phyloP scores from a whole-genome alignment of 2,888 invertebrate species.

The Aphidoletes aphidimyza region DNA sequence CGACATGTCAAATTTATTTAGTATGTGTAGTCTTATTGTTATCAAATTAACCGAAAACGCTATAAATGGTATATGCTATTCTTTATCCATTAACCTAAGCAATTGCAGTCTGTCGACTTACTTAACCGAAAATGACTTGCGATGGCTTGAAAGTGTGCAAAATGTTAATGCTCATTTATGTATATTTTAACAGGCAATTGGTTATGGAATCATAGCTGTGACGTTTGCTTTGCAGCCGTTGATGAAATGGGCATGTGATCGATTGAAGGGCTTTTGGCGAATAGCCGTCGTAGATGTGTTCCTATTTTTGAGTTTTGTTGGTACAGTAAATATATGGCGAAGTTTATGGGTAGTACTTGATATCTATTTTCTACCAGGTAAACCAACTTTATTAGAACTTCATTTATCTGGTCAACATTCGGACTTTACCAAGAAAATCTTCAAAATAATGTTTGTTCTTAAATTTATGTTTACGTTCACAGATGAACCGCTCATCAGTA shows the following conservation, averaged over 20 bases:
- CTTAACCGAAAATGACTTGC: neutral
- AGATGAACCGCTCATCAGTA: conserved; percentile 72
- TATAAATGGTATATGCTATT: neutral
- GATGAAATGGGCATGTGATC: conserved; percentile 77
- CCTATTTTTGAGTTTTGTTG: conserved; percentile 79
- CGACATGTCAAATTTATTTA: too few relatives aligned
- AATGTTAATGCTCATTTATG: neutral
- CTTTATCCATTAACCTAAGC: neutral
- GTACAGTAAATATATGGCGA: conserved; percentile 89
- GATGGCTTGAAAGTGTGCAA: neutral
- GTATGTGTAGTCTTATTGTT: neutral
- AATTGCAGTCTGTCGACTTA: neutral
- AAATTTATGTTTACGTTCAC: neutral
- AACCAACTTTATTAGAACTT: neutral
- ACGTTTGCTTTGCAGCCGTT: conserved; percentile 81
- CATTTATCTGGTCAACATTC: too few relatives aligned
- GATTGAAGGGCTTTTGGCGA: conserved; percentile 74
- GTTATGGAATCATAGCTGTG: conserved; percentile 77
- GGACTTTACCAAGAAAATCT: too few relatives aligned
- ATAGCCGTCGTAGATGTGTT: conserved; percentile 80
- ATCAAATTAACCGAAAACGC: neutral
- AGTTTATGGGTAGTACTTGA: conserved; percentile 87
- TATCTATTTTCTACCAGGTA: conserved; percentile 81
- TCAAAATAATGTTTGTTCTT: too few relatives aligned
- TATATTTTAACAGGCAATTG: conserved; percentile 67